These are phyloP conservation scores for Mizuhopecten yessoensis DNA, from an alignment of 1,140 invertebrate genomes.

Conservation along the genomic window DNA sequence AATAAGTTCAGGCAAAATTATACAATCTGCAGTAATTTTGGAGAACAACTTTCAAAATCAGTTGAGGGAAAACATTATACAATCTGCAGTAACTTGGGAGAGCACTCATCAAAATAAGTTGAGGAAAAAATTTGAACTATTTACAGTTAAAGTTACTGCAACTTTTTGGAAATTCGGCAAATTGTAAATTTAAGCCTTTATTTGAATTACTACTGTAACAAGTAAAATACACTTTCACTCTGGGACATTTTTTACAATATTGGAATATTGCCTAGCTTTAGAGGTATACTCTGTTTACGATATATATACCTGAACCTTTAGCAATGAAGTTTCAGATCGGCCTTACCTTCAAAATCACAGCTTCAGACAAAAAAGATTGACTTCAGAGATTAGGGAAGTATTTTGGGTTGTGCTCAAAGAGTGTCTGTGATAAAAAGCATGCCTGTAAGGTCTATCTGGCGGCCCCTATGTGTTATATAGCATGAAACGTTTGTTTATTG, in stretches of 20 bases:
- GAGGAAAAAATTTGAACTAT: no score
- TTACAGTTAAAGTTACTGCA: no score
- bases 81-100: no score
- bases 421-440: neutral
- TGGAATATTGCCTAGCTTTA: neutral
- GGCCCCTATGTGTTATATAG: neutral
- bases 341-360: conserved; percentile 21
- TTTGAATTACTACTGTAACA: conserved; percentile 11
- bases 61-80: no score
- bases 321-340: neutral
- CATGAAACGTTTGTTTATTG: neutral
- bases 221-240: neutral
- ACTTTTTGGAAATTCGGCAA: no score
- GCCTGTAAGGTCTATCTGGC: neutral
- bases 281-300: no score
- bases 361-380: conserved; percentile 24
- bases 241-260: neutral
- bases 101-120: no score
- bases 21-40: no score
- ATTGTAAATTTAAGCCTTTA: no score
- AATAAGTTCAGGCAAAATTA: no score
- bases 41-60: no score
- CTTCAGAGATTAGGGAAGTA: neutral
- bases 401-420: conserved; percentile 33
- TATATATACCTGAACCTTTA: neutral